These are phyloP conservation scores for Enteromius thamalakanensis DNA, from an alignment of 2,797 vertebrate species.

Conservation along the genomic window DNA sequence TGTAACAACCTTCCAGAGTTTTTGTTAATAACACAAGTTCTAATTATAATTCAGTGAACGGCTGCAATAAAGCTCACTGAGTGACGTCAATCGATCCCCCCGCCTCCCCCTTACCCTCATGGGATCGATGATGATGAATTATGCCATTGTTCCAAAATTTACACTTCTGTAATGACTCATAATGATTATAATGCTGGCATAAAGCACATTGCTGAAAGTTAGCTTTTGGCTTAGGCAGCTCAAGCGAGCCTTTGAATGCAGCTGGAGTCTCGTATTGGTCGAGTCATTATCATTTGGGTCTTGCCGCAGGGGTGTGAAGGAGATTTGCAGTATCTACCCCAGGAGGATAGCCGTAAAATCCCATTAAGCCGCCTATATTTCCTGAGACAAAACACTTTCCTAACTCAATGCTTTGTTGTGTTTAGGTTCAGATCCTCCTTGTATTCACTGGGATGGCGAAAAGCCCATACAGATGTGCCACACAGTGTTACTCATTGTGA, in stretches of 20 bases:
- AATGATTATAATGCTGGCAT: slow-evolving; percentile 34
- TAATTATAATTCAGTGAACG: slow-evolving; percentile 16
- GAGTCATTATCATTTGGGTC: slow-evolving; percentile 70
- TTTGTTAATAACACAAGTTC: not conserved
- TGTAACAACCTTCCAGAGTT: not conserved
- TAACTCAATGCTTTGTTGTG: slow-evolving; percentile 63
- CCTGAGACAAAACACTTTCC: slow-evolving; percentile 72
- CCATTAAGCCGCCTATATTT: slow-evolving; percentile 74
- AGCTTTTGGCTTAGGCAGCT: slow-evolving; percentile 32
- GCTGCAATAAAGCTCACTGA: not conserved
- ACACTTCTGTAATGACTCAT: slow-evolving; percentile 30
- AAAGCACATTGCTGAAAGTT: slow-evolving; percentile 17
- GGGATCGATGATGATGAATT: slow-evolving; percentile 42
- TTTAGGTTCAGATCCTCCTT: slow-evolving; percentile 52
- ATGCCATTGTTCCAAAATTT: slow-evolving; percentile 19
- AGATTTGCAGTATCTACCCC: slow-evolving; percentile 71
- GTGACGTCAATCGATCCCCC: not conserved
- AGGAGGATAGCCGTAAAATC: slow-evolving; percentile 73
- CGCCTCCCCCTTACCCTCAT: not conserved
- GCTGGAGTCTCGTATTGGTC: slow-evolving; percentile 52
- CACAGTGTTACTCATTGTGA: not conserved
- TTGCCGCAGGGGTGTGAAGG: slow-evolving; percentile 59
- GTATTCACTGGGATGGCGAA: slow-evolving; percentile 7
- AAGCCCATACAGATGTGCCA: slow-evolving; percentile 1
- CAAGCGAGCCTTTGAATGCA: slow-evolving; percentile 52